Evolutionary conservation across 2,797 vertebrate genomes (phyloP).

Genomic region (Gymnodraco acuticeps): DNA sequence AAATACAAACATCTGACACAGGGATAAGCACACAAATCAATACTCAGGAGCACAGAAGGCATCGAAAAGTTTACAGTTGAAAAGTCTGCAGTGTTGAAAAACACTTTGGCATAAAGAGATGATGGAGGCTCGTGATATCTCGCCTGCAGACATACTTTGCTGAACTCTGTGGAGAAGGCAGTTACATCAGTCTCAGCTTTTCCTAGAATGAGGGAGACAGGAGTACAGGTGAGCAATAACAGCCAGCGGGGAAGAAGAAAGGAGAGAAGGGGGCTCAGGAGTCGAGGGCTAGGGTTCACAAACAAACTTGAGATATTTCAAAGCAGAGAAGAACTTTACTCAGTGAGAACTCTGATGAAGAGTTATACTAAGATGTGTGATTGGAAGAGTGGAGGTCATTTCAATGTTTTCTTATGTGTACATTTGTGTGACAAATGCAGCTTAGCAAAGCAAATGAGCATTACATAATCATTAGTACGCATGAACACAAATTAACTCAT

Average conservation of each 20-base stretch:
- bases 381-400: neutral
- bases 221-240: slow-evolving; percentile 43
- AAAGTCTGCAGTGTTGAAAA: slow-evolving; percentile 47
- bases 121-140: slow-evolving; percentile 53
- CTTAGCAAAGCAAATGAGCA: neutral
- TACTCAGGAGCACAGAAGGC: neutral
- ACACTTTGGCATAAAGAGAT: slow-evolving; percentile 38
- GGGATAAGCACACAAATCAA: neutral
- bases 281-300: slow-evolving; percentile 23
- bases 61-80: slow-evolving; percentile 45
- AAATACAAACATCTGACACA: slow-evolving; percentile 2
- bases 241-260: slow-evolving; percentile 32
- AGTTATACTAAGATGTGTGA: slow-evolving; percentile 4
- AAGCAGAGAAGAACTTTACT: slow-evolving; percentile 26
- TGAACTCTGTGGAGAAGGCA: slow-evolving; percentile 38
- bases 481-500: slow-evolving; percentile 16
- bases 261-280: slow-evolving; percentile 5
- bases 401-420: neutral
- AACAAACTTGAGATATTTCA: slow-evolving; percentile 33
- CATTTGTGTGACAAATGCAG: neutral
- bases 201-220: slow-evolving; percentile 41
- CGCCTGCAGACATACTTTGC: slow-evolving; percentile 61
- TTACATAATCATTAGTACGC: slow-evolving; percentile 15
- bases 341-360: slow-evolving; percentile 11
- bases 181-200: slow-evolving; percentile 63